phyloP scores from a whole-genome alignment of 2,113 vertebrate species.

The Dasyurus viverrinus region DNA sequence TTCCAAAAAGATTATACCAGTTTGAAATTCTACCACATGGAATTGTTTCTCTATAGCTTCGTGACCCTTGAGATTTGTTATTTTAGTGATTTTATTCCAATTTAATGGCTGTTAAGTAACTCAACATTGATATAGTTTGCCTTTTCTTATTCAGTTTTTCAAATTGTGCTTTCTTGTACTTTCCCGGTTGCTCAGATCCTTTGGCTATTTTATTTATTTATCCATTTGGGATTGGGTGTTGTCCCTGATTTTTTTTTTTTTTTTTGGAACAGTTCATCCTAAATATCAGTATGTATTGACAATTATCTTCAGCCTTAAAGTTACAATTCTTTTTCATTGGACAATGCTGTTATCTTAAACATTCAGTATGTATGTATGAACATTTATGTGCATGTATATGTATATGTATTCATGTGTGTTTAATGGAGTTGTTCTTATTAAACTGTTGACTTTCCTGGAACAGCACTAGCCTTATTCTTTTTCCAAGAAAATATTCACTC shows the following conservation, averaged over 20 bases:
- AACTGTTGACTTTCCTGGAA: not conserved
- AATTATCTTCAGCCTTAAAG: not conserved
- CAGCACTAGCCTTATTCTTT: not conserved
- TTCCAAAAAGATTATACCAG: not conserved
- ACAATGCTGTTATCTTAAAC: not conserved
- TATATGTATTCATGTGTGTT: not conserved
- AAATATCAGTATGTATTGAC: not conserved
- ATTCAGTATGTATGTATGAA: not conserved
- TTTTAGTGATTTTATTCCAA: not conserved
- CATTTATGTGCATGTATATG: not conserved
- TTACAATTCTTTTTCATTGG: not conserved
- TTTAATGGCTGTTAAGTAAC: not conserved
- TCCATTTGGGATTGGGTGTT: not conserved
- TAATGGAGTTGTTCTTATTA: not conserved
- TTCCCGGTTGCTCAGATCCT: slow-evolving; percentile 4
- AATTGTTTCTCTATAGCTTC: not conserved
- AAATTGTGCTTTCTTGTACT: slow-evolving; percentile 21
- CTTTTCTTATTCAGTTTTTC: not conserved
- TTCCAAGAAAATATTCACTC: not conserved
- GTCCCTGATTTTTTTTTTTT: not conserved
- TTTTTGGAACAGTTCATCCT: not conserved
- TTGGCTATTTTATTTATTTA: not conserved
- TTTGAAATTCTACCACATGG: not conserved
- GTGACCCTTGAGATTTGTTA: not conserved
- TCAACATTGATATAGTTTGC: not conserved